phyloP scores from a whole-genome alignment of 1,140 invertebrate genomes.

The Adelges cooleyi region DNA sequence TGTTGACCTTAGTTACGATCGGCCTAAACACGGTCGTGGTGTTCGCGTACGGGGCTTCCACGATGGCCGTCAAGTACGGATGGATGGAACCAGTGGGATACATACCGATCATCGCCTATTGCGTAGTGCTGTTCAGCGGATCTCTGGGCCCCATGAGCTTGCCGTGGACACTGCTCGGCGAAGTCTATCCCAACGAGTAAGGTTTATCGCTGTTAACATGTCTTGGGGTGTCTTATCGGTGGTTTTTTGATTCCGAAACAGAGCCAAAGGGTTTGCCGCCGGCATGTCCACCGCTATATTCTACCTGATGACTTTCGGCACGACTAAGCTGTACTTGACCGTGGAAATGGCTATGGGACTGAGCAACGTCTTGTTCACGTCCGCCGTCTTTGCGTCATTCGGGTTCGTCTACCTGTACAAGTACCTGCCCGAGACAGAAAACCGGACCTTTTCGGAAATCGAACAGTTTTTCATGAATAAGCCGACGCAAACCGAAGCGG shows the following conservation, averaged over 20 bases:
- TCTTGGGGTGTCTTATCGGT: slow-evolving; percentile 21
- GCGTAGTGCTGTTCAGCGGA: slow-evolving; percentile 16
- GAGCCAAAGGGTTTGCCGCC: slow-evolving; percentile 6
- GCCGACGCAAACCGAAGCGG: not conserved
- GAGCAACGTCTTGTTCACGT: slow-evolving; percentile 30
- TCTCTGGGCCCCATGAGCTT: slow-evolving; percentile 30
- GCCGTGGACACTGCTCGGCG: slow-evolving; percentile 33
- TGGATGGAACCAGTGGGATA: not conserved
- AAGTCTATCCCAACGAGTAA: slow-evolving; percentile 33
- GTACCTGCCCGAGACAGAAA: slow-evolving; percentile 34
- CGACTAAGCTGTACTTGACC: slow-evolving; percentile 28
- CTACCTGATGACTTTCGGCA: slow-evolving; percentile 27
- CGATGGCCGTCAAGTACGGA: not conserved
- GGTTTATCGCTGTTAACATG: slow-evolving; percentile 18
- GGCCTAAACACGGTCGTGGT: not conserved
- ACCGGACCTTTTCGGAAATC: slow-evolving; percentile 32
- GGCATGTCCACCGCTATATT: slow-evolving; percentile 29
- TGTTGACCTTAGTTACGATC: not conserved
- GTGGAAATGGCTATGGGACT: slow-evolving; percentile 18
- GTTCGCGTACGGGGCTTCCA: not conserved
- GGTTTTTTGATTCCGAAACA: not conserved
- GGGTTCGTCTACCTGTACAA: slow-evolving; percentile 33
- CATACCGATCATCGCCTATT: not conserved
- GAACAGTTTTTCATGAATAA: slow-evolving; percentile 31
- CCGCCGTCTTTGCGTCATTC: not conserved